Conservation (phyloP, 2,888 invertebrate genomes). For the Cancer borealis region DNA sequence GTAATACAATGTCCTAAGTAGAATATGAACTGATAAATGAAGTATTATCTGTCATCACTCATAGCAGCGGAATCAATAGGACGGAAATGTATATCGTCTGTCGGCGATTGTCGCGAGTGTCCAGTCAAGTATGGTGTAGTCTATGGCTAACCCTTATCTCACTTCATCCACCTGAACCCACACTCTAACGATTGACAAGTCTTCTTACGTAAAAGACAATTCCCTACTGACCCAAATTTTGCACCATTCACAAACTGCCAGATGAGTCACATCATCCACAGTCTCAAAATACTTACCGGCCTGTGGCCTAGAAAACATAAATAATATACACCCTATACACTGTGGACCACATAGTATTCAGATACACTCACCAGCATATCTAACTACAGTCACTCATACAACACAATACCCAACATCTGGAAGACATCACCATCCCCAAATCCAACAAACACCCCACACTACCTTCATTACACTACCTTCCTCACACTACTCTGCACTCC, state of each 20-base stretch:
- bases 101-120: too few species aligned
- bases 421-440: slow-evolving; percentile 77
- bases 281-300: neutral
- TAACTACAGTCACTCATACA: neutral
- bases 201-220: too few species aligned
- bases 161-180: slow-evolving; percentile 5
- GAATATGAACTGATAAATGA: too few species aligned
- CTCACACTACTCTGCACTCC: neutral
- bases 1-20: too few species aligned
- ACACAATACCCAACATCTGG: neutral
- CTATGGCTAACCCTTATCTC: neutral
- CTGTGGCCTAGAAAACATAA: slow-evolving; percentile 17
- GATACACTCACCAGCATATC: neutral
- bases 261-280: neutral
- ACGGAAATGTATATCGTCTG: too few species aligned
- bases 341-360: slow-evolving; percentile 40
- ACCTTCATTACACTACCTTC: neutral
- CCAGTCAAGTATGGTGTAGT: too few species aligned
- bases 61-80: too few species aligned
- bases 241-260: too few species aligned
- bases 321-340: slow-evolving; percentile 46
- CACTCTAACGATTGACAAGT: slow-evolving; percentile 6
- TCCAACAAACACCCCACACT: slow-evolving; percentile 75
- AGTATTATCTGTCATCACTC: too few species aligned
- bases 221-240: too few species aligned